A percentile compares a stretch with the other conserved stretches of the same genome.
phyloP scores from a whole-genome alignment of 2,113 vertebrate genomes.

The Xenopus laevis region DNA sequence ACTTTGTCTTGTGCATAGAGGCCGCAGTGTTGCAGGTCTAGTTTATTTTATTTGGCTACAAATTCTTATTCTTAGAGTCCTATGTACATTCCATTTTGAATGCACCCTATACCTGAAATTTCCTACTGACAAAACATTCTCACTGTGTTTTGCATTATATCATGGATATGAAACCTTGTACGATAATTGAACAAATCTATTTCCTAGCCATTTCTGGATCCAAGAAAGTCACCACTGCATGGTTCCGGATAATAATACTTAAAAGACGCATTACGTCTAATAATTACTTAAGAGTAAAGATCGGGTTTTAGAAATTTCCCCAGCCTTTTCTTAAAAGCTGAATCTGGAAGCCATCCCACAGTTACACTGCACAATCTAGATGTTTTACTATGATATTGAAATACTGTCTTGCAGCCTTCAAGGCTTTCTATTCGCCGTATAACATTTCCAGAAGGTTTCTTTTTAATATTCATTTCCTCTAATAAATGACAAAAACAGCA shows the following conservation, averaged over 20 bases:
- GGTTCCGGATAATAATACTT: slow-evolving; percentile 1
- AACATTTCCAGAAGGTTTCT: slow-evolving; percentile 18
- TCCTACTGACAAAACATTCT: not conserved
- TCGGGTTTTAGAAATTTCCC: slow-evolving; percentile 6
- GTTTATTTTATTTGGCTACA: not conserved
- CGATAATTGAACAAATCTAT: not conserved
- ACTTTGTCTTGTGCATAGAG: not conserved
- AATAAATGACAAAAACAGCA: slow-evolving; percentile 10
- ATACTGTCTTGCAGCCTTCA: not conserved
- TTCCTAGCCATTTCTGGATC: not conserved
- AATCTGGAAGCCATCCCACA: not conserved
- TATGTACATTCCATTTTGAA: not conserved
- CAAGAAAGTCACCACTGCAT: not conserved
- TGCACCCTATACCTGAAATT: not conserved
- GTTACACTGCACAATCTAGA: slow-evolving; percentile 1
- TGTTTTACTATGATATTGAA: slow-evolving; percentile 7
- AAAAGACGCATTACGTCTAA: not conserved
- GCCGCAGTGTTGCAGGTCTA: not conserved
- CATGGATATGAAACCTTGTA: not conserved
- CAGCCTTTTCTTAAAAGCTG: slow-evolving; percentile 9
- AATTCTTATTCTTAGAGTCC: not conserved
- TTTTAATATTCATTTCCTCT: slow-evolving; percentile 5
- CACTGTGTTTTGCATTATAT: not conserved
- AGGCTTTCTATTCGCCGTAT: slow-evolving; percentile 9
- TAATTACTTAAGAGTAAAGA: slow-evolving; percentile 2